These are phyloP conservation scores for Xylota segnis DNA, from an alignment of 2,888 invertebrate species.

Conservation along the genomic window DNA sequence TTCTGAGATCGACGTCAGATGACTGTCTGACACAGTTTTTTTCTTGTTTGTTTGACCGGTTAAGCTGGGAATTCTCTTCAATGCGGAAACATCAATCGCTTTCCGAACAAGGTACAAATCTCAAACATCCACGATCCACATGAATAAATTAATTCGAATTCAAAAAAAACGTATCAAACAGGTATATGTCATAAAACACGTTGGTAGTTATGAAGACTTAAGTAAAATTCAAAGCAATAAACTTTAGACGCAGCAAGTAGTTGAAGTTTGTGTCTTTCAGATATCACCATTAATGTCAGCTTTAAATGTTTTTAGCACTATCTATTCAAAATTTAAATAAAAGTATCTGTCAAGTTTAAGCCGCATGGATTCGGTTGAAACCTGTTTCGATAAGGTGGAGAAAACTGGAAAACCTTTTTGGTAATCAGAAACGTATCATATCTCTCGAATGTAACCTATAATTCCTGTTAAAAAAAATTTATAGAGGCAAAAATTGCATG, in stretches of 20 bases:
- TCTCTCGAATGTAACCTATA: not conserved
- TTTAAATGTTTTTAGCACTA: not conserved
- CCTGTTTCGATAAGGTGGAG: not conserved
- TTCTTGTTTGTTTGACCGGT: not conserved
- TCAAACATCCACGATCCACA: not conserved
- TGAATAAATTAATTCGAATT: not conserved
- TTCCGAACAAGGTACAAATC: not conserved
- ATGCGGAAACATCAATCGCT: not conserved
- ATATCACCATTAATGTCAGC: not conserved
- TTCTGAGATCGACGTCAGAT: not conserved
- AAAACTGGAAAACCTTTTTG: not conserved
- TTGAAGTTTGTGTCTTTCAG: not conserved
- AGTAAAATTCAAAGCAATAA: not conserved
- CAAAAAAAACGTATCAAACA: not conserved
- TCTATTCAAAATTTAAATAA: not conserved
- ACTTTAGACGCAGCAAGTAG: not conserved
- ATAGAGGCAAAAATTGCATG: not conserved
- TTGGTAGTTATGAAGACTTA: not conserved
- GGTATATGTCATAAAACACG: not conserved
- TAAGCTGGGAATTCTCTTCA: not conserved
- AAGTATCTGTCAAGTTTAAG: not conserved
- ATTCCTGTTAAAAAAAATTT: slow-evolving; percentile 6
- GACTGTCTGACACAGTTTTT: not conserved
- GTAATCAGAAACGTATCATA: not conserved
- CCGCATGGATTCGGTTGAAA: not conserved